phyloP scores from a whole-genome alignment of 1,140 invertebrate genomes.

The Teleogryllus occipitalis region DNA sequence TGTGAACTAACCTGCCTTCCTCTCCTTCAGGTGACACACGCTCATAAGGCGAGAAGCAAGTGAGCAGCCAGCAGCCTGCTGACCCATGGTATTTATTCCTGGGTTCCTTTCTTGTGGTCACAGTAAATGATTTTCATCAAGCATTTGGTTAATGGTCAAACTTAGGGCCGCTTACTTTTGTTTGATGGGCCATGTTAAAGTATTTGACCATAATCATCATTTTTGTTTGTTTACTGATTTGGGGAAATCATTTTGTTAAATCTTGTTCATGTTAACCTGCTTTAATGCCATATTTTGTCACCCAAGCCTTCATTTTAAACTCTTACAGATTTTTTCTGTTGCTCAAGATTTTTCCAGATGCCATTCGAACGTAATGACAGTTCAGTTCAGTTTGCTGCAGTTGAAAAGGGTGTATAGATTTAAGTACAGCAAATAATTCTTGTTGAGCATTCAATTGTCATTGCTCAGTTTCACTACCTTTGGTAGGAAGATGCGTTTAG shows the following conservation, averaged over 20 bases:
- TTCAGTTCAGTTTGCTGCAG: conserved; percentile 25
- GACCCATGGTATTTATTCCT: conserved; percentile 34
- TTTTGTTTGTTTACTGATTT: conserved; percentile 25
- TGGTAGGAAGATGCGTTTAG: conserved; percentile 2
- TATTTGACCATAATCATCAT: conserved; percentile 22
- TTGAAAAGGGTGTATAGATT: conserved; percentile 21
- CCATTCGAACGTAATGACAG: conserved; percentile 22
- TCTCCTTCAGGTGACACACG: conserved; percentile 30
- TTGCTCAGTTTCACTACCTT: background rate
- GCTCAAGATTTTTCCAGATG: conserved; percentile 25
- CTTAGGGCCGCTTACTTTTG: conserved; percentile 23
- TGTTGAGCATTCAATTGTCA: background rate
- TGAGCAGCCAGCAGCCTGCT: conserved; percentile 24
- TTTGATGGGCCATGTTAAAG: conserved; percentile 23
- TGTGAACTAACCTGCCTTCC: conserved; percentile 31
- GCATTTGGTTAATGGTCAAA: conserved; percentile 24
- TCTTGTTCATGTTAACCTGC: conserved; percentile 15
- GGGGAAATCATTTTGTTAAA: conserved; percentile 9
- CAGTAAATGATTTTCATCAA: conserved; percentile 23
- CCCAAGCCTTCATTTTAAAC: conserved; percentile 23
- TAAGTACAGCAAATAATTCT: conserved; percentile 7
- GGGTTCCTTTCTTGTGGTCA: conserved; percentile 28
- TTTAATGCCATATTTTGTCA: conserved; percentile 23
- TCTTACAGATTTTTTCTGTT: conserved; percentile 23
- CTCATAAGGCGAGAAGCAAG: conserved; percentile 25